Evolutionary conservation across 2,113 vertebrate species (phyloP).

Genomic region (Indicator indicator): DNA sequence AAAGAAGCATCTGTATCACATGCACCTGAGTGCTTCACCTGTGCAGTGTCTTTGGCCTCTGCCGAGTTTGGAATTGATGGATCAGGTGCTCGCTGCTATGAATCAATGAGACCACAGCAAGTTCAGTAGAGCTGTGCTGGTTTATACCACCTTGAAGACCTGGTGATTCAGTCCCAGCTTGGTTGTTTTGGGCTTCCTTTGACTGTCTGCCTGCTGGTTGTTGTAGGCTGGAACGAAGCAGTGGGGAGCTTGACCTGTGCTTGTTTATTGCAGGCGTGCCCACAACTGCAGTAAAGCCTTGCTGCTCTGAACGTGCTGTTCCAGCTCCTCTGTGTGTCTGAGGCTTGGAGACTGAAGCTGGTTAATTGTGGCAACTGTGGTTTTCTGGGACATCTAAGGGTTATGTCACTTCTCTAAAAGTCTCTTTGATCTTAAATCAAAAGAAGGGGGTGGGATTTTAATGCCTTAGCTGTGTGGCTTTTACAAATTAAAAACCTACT

Average conservation of each 20-base stretch:
- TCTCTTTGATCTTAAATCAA: constrained; percentile 74
- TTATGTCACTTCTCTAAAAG: constrained; percentile 71
- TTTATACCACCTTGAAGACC: neutral
- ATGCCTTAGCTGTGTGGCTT: constrained; percentile 61
- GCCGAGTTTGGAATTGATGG: accelerated
- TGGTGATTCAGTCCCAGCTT: neutral
- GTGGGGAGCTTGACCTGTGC: constrained; percentile 24
- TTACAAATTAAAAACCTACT: constrained; percentile 73
- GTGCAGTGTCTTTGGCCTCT: neutral
- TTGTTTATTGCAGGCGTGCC: constrained; percentile 33
- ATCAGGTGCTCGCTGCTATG: accelerated
- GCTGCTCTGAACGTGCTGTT: neutral
- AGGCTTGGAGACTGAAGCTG: constrained; percentile 47
- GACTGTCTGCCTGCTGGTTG: neutral
- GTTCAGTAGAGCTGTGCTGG: neutral
- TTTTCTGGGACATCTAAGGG: constrained; percentile 72
- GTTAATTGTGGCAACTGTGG: constrained; percentile 71
- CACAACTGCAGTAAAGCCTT: neutral
- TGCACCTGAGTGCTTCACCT: neutral
- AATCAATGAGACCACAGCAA: accelerated
- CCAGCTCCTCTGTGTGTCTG: constrained; percentile 6
- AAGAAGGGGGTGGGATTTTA: constrained; percentile 68
- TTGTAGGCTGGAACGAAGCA: neutral
- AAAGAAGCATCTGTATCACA: neutral
- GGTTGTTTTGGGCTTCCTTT: neutral